Evolutionary conservation across 2,888 invertebrate genomes (phyloP).

Genomic region (Parnassius orleans): DNA sequence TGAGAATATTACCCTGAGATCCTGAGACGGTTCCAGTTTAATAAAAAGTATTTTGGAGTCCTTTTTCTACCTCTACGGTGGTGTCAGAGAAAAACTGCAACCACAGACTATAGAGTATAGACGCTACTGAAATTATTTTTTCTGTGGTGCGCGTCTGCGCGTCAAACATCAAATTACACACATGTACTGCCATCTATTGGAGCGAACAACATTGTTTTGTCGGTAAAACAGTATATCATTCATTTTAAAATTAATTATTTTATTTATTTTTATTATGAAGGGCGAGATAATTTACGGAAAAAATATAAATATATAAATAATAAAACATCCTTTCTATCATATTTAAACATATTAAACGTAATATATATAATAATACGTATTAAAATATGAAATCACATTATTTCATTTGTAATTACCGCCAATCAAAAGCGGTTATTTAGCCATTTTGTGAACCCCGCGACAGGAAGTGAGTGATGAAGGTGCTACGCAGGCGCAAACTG

Average conservation of each 20-base stretch:
- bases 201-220: background rate
- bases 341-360: too few relatives aligned
- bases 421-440: conserved; percentile 51
- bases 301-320: too few relatives aligned
- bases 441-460: conserved; percentile 77
- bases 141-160: conserved; percentile 30
- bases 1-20: too few relatives aligned
- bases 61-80: too few relatives aligned
- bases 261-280: background rate
- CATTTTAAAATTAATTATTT: background rate
- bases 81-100: too few relatives aligned
- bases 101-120: too few relatives aligned
- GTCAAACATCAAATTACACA: conserved; percentile 22
- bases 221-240: conserved; percentile 37
- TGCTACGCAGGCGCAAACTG: conserved; percentile 86
- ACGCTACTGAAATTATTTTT: background rate
- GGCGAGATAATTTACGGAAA: too few relatives aligned
- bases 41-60: too few relatives aligned
- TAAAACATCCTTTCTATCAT: too few relatives aligned
- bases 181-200: conserved; percentile 35
- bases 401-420: conserved; percentile 60
- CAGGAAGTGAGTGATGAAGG: conserved; percentile 80
- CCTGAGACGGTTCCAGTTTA: too few relatives aligned
- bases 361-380: too few relatives aligned
- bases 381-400: background rate